Evolutionary conservation across 2,888 invertebrate species (phyloP), one percentile per base, ranked within the genome.

Genomic region (Netelia virgata): DNA sequence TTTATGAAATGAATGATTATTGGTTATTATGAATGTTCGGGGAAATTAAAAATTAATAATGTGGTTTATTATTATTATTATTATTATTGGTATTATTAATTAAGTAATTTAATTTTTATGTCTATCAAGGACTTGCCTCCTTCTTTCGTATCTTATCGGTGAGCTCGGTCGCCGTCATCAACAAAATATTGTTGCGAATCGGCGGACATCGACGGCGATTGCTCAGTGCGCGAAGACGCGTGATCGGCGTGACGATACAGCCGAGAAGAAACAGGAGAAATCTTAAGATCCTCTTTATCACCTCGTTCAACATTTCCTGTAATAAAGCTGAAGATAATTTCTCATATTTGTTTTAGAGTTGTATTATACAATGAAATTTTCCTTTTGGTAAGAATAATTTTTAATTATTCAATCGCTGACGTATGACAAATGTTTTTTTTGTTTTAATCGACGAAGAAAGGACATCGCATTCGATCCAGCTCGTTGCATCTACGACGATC

Each of bases 61-160:
- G 55, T 18, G 0, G 16, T 18, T 16, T 57, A 18, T 57, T 18
- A 20, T 10, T 18, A 3, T 10, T 9, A 18, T 18, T 57, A 20
- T 57, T 3, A 20, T 57, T 57, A 57, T 16, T 57, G 16, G 0
- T 16, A 16, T 57, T 18, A 20, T 57, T 16, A 57, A 9, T 18
- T 18, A 11, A 47, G 20, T 57, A 9, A 18, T 9, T 3, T 8
- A 9, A 57, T 16, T 57, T 57, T 57, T 8, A 57, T 20, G 0
- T 10, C 9, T 14, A 3, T 53, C 53, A 36, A 63, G 43, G 18
- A 88, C 93, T 94, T 90, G 96, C 97, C 95, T 97, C 95, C 95
- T 94, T 95, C 70, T 94, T 95, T 91, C 97, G 95, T 90, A 97
- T 97, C 94, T 96, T 96, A 89, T 94, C 94, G 5, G 97, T 96